Conservation (phyloP, 2,797 vertebrate species). For the Otolemur crassicaudatus region DNA sequence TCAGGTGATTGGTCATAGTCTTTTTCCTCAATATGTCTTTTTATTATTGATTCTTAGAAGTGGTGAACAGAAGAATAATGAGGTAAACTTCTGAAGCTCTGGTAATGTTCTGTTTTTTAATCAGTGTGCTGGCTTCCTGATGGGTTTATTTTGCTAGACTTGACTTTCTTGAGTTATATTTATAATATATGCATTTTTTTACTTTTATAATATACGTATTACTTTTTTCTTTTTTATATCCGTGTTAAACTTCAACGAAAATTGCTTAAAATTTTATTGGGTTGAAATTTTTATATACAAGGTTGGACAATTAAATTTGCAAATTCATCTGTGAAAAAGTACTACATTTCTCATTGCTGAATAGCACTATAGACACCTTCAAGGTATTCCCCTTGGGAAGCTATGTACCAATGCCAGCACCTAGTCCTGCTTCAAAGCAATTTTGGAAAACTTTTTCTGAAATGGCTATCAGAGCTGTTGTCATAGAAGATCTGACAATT, state of each 20-base stretch:
- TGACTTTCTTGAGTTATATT: background rate
- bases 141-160: conserved; percentile 19
- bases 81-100: background rate
- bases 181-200: background rate
- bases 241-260: background rate
- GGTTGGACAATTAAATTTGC: no score
- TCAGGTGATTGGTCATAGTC: background rate
- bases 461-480: no score
- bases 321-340: no score
- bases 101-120: conserved; percentile 33
- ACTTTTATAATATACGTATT: background rate
- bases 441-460: no score
- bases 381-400: no score
- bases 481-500: no score
- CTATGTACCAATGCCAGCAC: no score
- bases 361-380: no score
- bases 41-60: background rate
- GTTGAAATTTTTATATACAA: background rate
- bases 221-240: background rate
- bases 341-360: no score
- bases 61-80: background rate
- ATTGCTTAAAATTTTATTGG: conserved; percentile 4
- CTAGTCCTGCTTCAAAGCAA: no score
- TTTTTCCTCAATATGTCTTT: background rate
- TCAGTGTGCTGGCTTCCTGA: background rate